A percentile compares a stretch with the other conserved stretches of the same genome.
phyloP scores from a whole-genome alignment of 37 sponge, comb jelly and placozoan genomes.

The Ephydatia muelleri region DNA sequence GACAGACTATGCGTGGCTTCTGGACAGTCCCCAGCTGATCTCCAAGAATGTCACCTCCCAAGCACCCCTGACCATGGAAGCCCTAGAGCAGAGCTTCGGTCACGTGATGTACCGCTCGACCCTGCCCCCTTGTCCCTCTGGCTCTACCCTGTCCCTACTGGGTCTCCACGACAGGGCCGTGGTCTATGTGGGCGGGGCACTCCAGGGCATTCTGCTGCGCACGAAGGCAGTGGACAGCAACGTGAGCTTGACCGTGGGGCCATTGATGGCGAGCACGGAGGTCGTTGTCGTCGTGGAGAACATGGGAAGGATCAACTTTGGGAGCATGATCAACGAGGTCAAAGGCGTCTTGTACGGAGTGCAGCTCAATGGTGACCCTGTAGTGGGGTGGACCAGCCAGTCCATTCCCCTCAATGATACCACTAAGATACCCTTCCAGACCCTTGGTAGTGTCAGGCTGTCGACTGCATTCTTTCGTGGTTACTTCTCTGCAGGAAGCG shows the following conservation, averaged over 20 bases:
- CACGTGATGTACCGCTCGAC: slow-evolving; percentile 66
- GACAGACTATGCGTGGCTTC: slow-evolving; percentile 48
- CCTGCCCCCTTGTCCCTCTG: background rate
- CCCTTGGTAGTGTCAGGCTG: background rate
- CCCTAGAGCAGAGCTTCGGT: slow-evolving; percentile 80
- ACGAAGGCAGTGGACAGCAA: background rate
- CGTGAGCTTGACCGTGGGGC: slow-evolving; percentile 10
- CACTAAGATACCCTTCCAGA: background rate
- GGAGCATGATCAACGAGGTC: slow-evolving; percentile 60
- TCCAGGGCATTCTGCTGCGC: slow-evolving; percentile 38
- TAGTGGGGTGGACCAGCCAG: slow-evolving; percentile 42
- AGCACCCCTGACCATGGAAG: slow-evolving; percentile 71
- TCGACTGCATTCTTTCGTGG: slow-evolving; percentile 41
- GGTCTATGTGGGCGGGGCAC: slow-evolving; percentile 56
- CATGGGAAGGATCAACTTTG: slow-evolving; percentile 90
- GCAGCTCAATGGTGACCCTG: slow-evolving; percentile 10
- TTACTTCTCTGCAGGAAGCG: background rate
- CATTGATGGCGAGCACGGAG: slow-evolving; percentile 6
- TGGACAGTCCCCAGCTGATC: slow-evolving; percentile 24
- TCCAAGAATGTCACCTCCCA: slow-evolving; percentile 5
- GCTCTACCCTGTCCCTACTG: background rate
- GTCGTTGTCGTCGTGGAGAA: slow-evolving; percentile 90
- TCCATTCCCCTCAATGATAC: slow-evolving; percentile 66
- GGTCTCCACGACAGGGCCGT: slow-evolving; percentile 74
- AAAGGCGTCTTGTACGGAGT: slow-evolving; percentile 79